Evolutionary conservation across 2,888 invertebrate genomes (phyloP), one percentile per base, ranked within the genome.

Genomic region (Lithophane leautieri): DNA sequence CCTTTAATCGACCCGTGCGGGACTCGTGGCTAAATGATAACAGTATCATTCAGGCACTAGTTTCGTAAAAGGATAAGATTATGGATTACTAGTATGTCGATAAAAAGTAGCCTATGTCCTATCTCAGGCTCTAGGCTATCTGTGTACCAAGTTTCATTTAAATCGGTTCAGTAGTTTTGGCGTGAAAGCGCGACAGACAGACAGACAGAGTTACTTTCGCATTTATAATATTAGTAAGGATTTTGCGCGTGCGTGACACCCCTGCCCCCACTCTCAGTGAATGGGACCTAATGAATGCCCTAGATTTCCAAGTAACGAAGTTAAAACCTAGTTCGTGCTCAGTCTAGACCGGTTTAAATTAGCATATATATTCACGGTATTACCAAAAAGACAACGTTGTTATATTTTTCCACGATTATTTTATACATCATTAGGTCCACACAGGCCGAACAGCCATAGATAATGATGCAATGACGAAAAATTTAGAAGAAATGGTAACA

Each of bases 281-380:
- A 73, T 84, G 81, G 74, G 25, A 61, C 54, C 62, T 76, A 86
- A 73, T 75, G 84, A 86, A 63, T 71, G 86, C 72, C 84, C 86
- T 78, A 84, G 81, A 86, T 85, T 77, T 73, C 14, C 62, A 25
- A 75, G 65, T 56, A 73, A 73, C 72, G 16, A 76, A 77, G 74
- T 70, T 71, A 76, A 40, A 69, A 47, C 54, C 44, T 44, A 70
- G 68, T 47, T 70, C n/a, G 16, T 58, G 9, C 61, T n/a, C 14
- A 56, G 34, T 44, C 44, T 69, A 71, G 54, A 71, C 82, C 22
- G n/a, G 73, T 81, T 73, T 44, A 19, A 28, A 58, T 71, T 61
- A 71, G 28, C 58, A 25, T 84, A 58, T 22, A 70, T 58, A 69
- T 71, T 71, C 61, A 81, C 62, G 50, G 40, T 25, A 34, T 61